Percentiles rank a stretch among this genome's conserved stretches.
Evolutionary conservation across 23 tunicate genomes (phyloP).

Genomic region (Halocynthia aurantium): DNA sequence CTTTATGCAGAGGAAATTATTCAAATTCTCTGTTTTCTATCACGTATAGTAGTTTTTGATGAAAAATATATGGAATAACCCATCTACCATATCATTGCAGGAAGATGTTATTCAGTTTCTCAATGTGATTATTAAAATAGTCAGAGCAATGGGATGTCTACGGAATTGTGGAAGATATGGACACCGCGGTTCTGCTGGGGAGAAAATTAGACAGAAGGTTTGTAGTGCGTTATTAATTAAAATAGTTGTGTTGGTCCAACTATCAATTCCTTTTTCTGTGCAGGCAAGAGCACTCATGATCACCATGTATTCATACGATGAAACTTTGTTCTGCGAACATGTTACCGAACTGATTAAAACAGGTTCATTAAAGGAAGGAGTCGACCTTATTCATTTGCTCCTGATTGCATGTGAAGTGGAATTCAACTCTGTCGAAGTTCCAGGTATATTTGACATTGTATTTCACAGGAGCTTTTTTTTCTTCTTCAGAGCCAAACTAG

Average conservation of each 20-base stretch:
- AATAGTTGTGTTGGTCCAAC: neutral
- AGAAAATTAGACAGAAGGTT: constrained; percentile 54
- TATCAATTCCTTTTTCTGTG: neutral
- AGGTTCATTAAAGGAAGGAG: constrained; percentile 15
- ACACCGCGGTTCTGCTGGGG: constrained; percentile 27
- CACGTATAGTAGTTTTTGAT: too few species aligned
- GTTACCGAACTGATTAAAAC: constrained; percentile 19
- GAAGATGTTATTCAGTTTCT: constrained; percentile 19
- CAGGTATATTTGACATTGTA: constrained; percentile 19
- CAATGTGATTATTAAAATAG: constrained; percentile 4
- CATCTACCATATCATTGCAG: neutral
- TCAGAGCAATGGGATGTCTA: constrained; percentile 42
- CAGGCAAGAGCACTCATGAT: constrained; percentile 46
- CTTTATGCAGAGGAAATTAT: too few species aligned
- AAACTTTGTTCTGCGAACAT: constrained; percentile 16
- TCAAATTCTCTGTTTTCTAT: too few species aligned
- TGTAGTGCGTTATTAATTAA: neutral
- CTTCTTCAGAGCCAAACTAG: too few species aligned
- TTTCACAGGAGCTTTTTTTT: neutral
- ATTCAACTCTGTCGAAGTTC: constrained; percentile 31
- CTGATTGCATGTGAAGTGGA: constrained; percentile 44
- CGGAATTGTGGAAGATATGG: constrained; percentile 40
- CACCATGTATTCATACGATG: constrained; percentile 15
- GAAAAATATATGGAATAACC: neutral
- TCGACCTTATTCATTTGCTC: constrained; percentile 59